These are phyloP conservation scores for Cyrtonyx montezumae DNA, from an alignment of 2,113 vertebrate genomes.

Conservation along the genomic window DNA sequence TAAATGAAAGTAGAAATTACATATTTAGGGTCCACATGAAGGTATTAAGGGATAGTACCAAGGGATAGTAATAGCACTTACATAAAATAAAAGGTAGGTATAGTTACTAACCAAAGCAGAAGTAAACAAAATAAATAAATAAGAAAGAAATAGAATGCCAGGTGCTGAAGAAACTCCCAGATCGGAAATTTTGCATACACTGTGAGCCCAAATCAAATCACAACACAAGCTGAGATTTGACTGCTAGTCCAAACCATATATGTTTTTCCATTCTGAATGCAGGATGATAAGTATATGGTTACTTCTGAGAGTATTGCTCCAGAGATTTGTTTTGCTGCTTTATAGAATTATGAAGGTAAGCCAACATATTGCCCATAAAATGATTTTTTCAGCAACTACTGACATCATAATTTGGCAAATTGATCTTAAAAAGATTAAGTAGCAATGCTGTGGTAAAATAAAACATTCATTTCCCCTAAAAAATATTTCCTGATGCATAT, in stretches of 20 bases:
- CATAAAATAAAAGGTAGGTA: neutral
- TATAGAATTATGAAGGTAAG: constrained; percentile 47
- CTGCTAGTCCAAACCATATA: constrained; percentile 16
- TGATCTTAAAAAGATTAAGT: constrained; percentile 56
- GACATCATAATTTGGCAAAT: constrained; percentile 39
- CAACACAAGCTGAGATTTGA: neutral
- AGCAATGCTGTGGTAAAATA: constrained; percentile 44
- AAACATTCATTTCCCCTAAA: constrained; percentile 63
- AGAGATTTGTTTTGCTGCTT: neutral
- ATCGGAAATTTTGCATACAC: neutral
- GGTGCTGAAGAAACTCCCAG: neutral
- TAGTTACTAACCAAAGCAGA: neutral
- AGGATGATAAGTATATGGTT: constrained; percentile 20
- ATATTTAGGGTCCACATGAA: accelerated
- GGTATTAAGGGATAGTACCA: neutral
- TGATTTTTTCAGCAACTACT: constrained; percentile 59
- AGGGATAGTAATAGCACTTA: neutral
- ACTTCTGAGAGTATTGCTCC: neutral
- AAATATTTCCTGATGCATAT: constrained; percentile 58
- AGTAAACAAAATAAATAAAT: neutral
- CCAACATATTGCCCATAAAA: constrained; percentile 67
- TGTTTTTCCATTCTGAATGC: constrained; percentile 38
- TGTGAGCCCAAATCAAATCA: neutral
- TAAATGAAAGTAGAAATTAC: neutral
- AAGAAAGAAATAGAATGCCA: neutral